Percentiles rank a stretch among this genome's conserved stretches.
Conservation (phyloP, 2,888 invertebrate genomes). For the Ectemnius lituratus region DNA sequence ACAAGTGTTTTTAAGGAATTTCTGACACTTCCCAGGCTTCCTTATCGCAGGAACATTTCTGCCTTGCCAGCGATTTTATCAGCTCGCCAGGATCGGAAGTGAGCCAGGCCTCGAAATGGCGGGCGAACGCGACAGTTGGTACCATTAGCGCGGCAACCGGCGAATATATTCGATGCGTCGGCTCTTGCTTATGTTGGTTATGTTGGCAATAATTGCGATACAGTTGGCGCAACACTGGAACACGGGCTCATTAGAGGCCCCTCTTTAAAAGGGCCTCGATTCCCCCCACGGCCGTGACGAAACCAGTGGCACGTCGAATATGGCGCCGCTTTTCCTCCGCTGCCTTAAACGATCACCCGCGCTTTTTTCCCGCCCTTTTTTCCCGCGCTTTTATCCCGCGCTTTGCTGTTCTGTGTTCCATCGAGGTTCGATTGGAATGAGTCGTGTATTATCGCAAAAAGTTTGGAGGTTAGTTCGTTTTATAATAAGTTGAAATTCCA, state of each 20-base stretch:
- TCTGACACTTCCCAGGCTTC: too few species aligned
- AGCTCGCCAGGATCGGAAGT: constrained; percentile 40
- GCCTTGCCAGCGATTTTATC: constrained; percentile 63
- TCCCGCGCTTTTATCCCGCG: background rate
- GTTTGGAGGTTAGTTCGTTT: too few species aligned
- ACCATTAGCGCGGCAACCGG: too few species aligned
- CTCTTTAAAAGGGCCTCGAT: constrained; percentile 35
- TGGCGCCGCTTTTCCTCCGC: constrained; percentile 66
- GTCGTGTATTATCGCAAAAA: too few species aligned
- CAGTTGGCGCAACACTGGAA: too few species aligned
- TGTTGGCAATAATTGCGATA: constrained; percentile 8
- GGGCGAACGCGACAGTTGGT: constrained; percentile 43
- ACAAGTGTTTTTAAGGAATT: too few species aligned
- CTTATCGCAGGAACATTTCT: constrained; percentile 56
- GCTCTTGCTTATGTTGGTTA: too few species aligned
- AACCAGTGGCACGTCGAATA: constrained; percentile 66
- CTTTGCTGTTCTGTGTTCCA: too few species aligned
- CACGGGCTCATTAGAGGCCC: constrained; percentile 20
- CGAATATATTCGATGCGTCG: too few species aligned
- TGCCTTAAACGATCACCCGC: constrained; percentile 17
- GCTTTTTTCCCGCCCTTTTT: constrained; percentile 16
- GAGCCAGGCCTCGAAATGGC: constrained; percentile 47
- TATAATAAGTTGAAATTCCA: too few species aligned
- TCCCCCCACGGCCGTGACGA: constrained; percentile 55
- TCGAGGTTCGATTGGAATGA: background rate